A percentile compares a stretch with the other conserved stretches of the same genome.
These are phyloP conservation scores for Phyllostomus hastatus DNA, from an alignment of 2,113 vertebrate genomes.

Conservation along the genomic window DNA sequence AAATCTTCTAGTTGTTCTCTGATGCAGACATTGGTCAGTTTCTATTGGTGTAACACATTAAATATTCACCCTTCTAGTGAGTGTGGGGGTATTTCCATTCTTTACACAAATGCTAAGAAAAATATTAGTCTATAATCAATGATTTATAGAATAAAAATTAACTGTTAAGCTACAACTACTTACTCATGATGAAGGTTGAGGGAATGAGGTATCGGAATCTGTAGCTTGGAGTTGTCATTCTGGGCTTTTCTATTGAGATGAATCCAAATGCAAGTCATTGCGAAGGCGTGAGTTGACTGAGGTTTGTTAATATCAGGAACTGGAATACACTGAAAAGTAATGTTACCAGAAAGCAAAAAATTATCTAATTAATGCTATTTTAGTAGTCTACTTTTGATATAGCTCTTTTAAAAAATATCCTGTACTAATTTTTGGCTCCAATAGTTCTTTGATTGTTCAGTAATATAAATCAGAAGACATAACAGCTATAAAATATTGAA, in stretches of 20 bases:
- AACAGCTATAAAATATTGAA: not conserved
- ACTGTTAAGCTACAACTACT: conserved; percentile 62
- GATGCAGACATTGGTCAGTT: not conserved
- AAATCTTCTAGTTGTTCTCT: not conserved
- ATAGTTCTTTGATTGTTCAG: not conserved
- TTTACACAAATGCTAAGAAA: not conserved
- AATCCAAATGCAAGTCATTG: conserved; percentile 99
- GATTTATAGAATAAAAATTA: not conserved
- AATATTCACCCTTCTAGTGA: not conserved
- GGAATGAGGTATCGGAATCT: conserved; percentile 98
- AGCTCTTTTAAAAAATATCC: conserved; percentile 16
- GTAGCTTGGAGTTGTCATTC: conserved; percentile 95
- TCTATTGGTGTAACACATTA: not conserved
- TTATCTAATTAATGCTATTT: not conserved
- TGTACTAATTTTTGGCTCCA: not conserved
- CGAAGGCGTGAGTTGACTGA: conserved; percentile 98
- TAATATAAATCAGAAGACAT: not conserved
- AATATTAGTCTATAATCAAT: not conserved
- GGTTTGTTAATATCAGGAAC: conserved; percentile 99
- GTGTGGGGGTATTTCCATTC: not conserved
- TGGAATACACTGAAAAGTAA: conserved; percentile 91
- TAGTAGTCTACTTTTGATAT: not conserved
- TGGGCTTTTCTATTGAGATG: conserved; percentile 99
- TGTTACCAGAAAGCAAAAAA: conserved; percentile 7
- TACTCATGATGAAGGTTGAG: conserved; percentile 98